phyloP scores from a whole-genome alignment of 2,888 invertebrate species.

The Neria commutata region DNA sequence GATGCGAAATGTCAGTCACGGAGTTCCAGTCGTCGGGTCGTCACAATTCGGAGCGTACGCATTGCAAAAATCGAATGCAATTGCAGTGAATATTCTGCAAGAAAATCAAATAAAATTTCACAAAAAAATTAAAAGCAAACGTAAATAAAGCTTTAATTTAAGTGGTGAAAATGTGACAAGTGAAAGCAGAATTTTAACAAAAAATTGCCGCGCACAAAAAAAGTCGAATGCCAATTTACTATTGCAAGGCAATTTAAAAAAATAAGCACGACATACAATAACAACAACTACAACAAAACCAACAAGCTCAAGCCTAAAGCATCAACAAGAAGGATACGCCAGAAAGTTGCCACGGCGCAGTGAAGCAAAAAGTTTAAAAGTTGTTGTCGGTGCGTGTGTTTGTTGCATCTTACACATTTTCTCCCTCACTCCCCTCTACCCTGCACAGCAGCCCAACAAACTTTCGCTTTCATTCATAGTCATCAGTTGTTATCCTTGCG shows the following conservation, averaged over 20 bases:
- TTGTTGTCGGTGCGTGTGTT: conserved; percentile 1
- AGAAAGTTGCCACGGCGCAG: conserved; percentile 2
- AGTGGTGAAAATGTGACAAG: conserved; percentile 12
- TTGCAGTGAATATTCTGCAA: neutral
- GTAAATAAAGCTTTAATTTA: conserved; percentile 7
- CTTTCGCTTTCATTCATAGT: conserved; percentile 6
- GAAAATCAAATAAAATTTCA: neutral
- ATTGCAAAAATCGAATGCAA: conserved; percentile 18
- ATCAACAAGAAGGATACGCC: conserved; percentile 1
- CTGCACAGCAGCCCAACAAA: neutral
- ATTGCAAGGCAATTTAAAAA: conserved; percentile 9
- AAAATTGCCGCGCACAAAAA: neutral
- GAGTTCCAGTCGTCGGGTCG: conserved; percentile 62
- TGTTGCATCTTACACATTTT: neutral
- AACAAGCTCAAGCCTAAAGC: no score
- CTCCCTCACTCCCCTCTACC: neutral
- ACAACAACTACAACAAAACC: neutral
- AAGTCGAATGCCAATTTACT: no score
- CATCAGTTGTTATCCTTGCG: conserved; percentile 4
- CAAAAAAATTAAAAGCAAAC: conserved; percentile 14
- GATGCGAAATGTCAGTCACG: conserved; percentile 53
- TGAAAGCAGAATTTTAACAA: conserved; percentile 9
- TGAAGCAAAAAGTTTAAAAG: neutral
- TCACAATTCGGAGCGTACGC: conserved; percentile 55
- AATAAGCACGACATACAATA: conserved; percentile 4